These are phyloP conservation scores for Silurus lanzhouensis DNA, from an alignment of 2,797 vertebrate species.

Conservation along the genomic window DNA sequence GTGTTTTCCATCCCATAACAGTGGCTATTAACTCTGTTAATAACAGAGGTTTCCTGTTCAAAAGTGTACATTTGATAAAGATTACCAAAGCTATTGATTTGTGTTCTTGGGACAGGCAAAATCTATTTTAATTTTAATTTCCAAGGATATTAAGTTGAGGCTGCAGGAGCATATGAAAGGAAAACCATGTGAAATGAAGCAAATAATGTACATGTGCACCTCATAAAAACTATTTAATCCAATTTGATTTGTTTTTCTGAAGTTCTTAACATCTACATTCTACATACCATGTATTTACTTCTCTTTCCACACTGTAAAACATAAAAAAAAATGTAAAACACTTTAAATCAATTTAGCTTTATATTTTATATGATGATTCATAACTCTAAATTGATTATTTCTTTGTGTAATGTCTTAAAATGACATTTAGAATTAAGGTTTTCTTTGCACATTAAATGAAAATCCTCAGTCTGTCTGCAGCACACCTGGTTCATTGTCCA, in stretches of 20 bases:
- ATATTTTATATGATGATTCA: not conserved
- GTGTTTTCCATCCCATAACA: not conserved
- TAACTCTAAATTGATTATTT: not conserved
- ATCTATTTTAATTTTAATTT: not conserved
- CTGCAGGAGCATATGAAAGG: not conserved
- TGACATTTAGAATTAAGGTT: slow-evolving; percentile 33
- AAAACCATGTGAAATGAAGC: not conserved
- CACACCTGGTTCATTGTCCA: slow-evolving; percentile 68
- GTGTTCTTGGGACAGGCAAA: not conserved
- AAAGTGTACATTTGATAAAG: not conserved
- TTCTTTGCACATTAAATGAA: slow-evolving; percentile 41
- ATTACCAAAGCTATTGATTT: not conserved
- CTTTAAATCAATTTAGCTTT: not conserved
- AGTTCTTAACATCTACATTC: not conserved
- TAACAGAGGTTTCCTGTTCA: not conserved
- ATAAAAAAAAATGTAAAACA: not conserved
- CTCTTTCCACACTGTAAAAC: not conserved
- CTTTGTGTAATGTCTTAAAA: slow-evolving; percentile 29
- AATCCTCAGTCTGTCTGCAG: slow-evolving; percentile 58
- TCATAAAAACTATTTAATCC: not conserved
- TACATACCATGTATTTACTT: not conserved
- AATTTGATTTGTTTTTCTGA: not conserved
- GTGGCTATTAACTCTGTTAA: not conserved
- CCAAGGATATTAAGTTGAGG: not conserved
- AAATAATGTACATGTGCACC: not conserved